Evolutionary conservation across 2,888 invertebrate species (phyloP).

Genomic region (Megalurothrips usitatus): DNA sequence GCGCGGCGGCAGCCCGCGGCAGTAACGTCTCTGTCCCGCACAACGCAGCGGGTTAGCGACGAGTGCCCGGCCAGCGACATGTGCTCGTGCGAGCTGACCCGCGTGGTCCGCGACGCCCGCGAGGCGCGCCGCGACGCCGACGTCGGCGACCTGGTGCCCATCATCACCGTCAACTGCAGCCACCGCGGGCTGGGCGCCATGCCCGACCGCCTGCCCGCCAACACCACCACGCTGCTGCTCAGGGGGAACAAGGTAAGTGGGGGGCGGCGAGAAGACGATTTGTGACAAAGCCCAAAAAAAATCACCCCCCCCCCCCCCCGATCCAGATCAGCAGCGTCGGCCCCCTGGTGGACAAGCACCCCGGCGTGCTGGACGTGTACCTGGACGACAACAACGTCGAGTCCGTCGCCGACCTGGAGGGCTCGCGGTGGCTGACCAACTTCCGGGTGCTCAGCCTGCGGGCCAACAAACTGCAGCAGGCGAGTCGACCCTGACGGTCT

Average conservation of each 20-base stretch:
- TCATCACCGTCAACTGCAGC: slow-evolving; percentile 66
- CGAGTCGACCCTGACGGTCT: slow-evolving; percentile 45
- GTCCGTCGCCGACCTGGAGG: slow-evolving; percentile 64
- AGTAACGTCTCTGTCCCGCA: background rate
- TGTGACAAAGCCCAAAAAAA: background rate
- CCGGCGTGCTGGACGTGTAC: slow-evolving; percentile 65
- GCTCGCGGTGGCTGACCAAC: slow-evolving; percentile 69
- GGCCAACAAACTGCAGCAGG: slow-evolving; percentile 68
- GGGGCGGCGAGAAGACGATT: slow-evolving; percentile 33
- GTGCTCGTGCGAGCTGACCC: slow-evolving; percentile 60
- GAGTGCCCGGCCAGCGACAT: slow-evolving; percentile 54
- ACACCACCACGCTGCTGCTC: slow-evolving; percentile 61
- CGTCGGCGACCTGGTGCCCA: slow-evolving; percentile 51
- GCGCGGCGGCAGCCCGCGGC: too few species aligned
- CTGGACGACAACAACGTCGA: slow-evolving; percentile 70
- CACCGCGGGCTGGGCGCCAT: slow-evolving; percentile 53
- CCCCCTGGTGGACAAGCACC: slow-evolving; percentile 61
- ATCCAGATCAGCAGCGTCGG: slow-evolving; percentile 59
- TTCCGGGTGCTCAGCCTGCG: slow-evolving; percentile 73
- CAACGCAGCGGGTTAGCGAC: slow-evolving; percentile 50
- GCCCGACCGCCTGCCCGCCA: slow-evolving; percentile 58
- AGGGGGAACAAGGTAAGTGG: slow-evolving; percentile 60
- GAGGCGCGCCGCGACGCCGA: slow-evolving; percentile 32
- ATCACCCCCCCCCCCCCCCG: background rate
- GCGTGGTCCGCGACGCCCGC: slow-evolving; percentile 55